A percentile compares a stretch with the other conserved stretches of the same genome.
Conservation (phyloP, 2,888 invertebrate genomes). For the Caenorhabditis angaria region DNA sequence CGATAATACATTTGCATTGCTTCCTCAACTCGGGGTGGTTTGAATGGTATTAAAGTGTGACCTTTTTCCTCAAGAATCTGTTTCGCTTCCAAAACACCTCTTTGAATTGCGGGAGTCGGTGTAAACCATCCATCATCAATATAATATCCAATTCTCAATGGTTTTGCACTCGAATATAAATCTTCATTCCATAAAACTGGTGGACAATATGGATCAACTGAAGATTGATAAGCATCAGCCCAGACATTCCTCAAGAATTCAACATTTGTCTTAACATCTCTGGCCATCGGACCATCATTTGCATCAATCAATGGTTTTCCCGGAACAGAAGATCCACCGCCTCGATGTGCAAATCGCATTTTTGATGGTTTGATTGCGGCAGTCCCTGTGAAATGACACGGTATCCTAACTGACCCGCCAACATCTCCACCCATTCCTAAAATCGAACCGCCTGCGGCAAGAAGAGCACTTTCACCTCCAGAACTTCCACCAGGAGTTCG, state of each 20-base stretch:
- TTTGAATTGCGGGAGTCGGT: slow-evolving; percentile 54
- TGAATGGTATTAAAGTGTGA: slow-evolving; percentile 55
- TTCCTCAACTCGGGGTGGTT: slow-evolving; percentile 47
- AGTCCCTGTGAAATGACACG: slow-evolving; percentile 74
- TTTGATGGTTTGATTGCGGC: slow-evolving; percentile 71
- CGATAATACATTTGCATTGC: slow-evolving; percentile 48
- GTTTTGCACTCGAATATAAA: slow-evolving; percentile 40
- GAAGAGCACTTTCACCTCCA: slow-evolving; percentile 70
- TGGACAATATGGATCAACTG: slow-evolving; percentile 62
- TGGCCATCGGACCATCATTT: slow-evolving; percentile 65
- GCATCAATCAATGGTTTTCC: slow-evolving; percentile 64
- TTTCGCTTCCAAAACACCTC: slow-evolving; percentile 56
- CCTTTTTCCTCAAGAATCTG: slow-evolving; percentile 42
- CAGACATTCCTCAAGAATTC: slow-evolving; percentile 53
- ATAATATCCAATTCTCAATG: slow-evolving; percentile 57
- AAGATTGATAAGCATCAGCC: slow-evolving; percentile 51
- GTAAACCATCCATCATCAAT: slow-evolving; percentile 66
- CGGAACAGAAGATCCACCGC: slow-evolving; percentile 57
- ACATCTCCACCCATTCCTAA: slow-evolving; percentile 74
- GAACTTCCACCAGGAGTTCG: slow-evolving; percentile 57
- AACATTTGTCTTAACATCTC: slow-evolving; percentile 54
- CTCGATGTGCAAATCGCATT: slow-evolving; percentile 57
- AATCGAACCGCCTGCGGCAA: slow-evolving; percentile 63
- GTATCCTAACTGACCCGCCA: slow-evolving; percentile 75
- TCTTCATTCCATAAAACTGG: slow-evolving; percentile 61